These are phyloP conservation scores for Cepphus grylle DNA, from an alignment of 2,113 vertebrate genomes.

Conservation along the genomic window DNA sequence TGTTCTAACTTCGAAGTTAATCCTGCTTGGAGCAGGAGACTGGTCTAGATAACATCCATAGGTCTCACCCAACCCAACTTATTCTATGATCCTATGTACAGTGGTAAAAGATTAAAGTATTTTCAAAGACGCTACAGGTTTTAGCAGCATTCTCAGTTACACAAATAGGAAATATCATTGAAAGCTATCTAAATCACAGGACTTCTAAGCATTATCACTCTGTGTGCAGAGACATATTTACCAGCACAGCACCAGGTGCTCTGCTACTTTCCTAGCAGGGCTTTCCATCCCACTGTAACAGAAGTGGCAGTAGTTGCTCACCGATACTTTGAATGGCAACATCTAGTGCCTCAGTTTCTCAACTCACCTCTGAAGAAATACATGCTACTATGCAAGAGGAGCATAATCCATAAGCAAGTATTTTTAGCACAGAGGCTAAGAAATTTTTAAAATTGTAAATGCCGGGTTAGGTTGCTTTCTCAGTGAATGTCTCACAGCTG, in stretches of 20 bases:
- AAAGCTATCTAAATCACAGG: background rate
- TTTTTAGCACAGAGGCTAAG: background rate
- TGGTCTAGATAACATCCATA: background rate
- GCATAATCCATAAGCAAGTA: background rate
- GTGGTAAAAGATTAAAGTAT: background rate
- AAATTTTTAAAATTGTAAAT: background rate
- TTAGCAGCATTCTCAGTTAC: background rate
- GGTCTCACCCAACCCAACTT: background rate
- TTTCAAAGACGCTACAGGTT: background rate
- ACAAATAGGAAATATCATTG: background rate
- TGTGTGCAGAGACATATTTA: background rate
- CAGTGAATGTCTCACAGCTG: background rate
- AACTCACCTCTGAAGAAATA: background rate
- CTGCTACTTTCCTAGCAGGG: background rate
- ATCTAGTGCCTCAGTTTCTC: background rate
- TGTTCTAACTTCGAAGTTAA: background rate
- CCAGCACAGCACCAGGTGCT: background rate
- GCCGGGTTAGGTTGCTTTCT: background rate
- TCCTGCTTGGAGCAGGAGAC: background rate
- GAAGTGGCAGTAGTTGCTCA: background rate
- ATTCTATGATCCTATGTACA: background rate
- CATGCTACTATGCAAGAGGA: background rate
- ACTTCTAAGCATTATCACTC: background rate
- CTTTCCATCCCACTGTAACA: background rate
- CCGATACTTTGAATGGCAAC: background rate